Base-by-base conservation (phyloP, 2,888 invertebrate genomes). In the Tortricodes alternella region DNA sequence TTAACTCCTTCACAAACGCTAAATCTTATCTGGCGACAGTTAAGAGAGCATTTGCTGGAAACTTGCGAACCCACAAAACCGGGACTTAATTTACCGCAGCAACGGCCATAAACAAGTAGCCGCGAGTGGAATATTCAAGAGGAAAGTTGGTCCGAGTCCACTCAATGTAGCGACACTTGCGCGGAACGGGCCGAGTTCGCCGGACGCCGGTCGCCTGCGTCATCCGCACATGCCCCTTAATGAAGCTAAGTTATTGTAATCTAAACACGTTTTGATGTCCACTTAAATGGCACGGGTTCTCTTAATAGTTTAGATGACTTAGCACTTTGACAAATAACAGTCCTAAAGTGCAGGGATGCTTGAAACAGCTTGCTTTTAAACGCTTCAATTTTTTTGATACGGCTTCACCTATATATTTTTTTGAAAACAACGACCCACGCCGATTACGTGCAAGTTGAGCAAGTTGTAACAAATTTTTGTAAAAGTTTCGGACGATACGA, bases 171-270 rank as follows among this genome's bases (percentile, higher is more conserved):
- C 85, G 76, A 82, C 89, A 88, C 85, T 89, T 90, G 89, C 76
- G 75, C 77, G 71, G 70, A 90, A 90, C 86, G 81, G 85, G 71
- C 78, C 57, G 75, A 86, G 83, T 86, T 85, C 68, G 32, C 32
- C 21, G 74, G 76, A 72, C 76, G 70, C 70, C 71, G 71, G n/a
- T n/a, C n/a, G n/a, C n/a, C n/a, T 76, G 76, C 82, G 80, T 86
- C 86, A 83, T 38, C 76, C 74, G 72, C 64, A 65, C 81, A 80
- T 86, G 87, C 85, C 80, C 74, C 83, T 82, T 89, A 89, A 90
- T 90, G 89, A 88, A 88, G 88, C 83, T 73, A 85, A 89, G 76
- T 89, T 87, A 85, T 83, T 76, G 80, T 79, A 72, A 78, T 79
- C 79, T 85, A 82, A 88, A 80, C 83, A 73, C 68, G 76, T 72